Evolutionary conservation across 2,113 vertebrate species (phyloP).

Genomic region (Edolisoma coerulescens): DNA sequence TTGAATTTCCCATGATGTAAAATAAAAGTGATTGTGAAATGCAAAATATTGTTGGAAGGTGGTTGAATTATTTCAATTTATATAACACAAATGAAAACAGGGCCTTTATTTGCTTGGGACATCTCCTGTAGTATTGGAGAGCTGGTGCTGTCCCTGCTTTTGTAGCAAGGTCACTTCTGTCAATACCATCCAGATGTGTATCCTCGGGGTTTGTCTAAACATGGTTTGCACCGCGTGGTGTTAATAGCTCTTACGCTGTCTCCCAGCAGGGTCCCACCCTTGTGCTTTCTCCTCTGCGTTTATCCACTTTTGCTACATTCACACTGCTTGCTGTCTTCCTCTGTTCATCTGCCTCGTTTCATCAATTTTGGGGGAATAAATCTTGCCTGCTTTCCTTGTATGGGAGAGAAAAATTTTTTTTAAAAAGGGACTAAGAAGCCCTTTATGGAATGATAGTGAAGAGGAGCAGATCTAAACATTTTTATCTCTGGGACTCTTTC

Average conservation of each 20-base stretch:
- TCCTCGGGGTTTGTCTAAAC: slow-evolving; percentile 31
- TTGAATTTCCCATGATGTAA: not conserved
- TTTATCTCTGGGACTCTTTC: not conserved
- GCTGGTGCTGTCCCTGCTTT: not conserved
- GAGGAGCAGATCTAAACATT: not conserved
- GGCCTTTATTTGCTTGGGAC: not conserved
- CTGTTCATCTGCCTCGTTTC: not conserved
- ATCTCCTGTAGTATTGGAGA: not conserved
- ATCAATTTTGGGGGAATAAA: not conserved
- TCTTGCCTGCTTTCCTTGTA: not conserved
- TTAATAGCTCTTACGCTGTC: not conserved
- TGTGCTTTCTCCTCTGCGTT: not conserved
- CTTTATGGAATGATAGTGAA: fast-evolving
- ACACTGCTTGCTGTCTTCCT: not conserved
- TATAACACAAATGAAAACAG: not conserved
- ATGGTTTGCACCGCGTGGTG: not conserved
- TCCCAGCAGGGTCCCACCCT: not conserved
- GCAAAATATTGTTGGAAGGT: not conserved
- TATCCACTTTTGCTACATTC: not conserved
- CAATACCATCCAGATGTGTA: slow-evolving; percentile 45
- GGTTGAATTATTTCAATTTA: not conserved
- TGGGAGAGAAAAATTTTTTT: not conserved
- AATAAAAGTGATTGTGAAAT: not conserved
- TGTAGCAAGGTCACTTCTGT: slow-evolving; percentile 15
- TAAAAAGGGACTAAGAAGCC: not conserved